Evolutionary conservation across 2,113 vertebrate genomes (phyloP).

Genomic region (Sinocyclocheilus maitianheensis): DNA sequence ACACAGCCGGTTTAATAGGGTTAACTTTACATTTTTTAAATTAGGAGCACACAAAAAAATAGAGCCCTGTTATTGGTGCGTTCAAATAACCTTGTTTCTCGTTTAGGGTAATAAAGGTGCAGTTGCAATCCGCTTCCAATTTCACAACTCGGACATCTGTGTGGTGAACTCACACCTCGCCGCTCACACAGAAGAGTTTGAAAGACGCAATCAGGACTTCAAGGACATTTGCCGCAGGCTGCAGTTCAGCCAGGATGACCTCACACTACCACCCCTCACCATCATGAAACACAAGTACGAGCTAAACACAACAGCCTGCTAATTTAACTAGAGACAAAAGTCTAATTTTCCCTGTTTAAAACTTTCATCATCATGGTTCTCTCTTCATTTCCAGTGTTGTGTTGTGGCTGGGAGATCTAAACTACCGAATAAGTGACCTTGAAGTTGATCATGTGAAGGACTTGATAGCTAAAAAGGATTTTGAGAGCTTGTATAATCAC

Average conservation of each 20-base stretch:
- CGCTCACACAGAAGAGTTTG: constrained; percentile 89
- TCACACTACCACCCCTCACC: constrained; percentile 77
- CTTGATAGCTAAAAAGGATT: constrained; percentile 84
- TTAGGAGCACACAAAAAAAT: neutral
- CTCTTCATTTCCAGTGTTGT: constrained; percentile 73
- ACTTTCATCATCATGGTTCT: neutral
- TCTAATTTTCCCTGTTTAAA: neutral
- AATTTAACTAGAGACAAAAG: neutral
- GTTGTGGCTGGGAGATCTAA: constrained; percentile 95
- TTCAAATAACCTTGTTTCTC: neutral
- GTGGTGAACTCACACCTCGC: constrained; percentile 94
- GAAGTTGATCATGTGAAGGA: constrained; percentile 89
- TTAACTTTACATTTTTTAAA: too few species aligned
- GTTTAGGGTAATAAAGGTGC: constrained; percentile 95
- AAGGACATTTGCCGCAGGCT: constrained; percentile 92
- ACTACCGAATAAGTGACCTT: constrained; percentile 92
- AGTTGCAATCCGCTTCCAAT: constrained; percentile 89
- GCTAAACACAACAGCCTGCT: neutral
- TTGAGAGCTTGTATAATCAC: constrained; percentile 78
- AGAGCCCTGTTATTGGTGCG: neutral
- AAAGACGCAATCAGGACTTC: constrained; percentile 94
- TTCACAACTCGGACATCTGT: constrained; percentile 92
- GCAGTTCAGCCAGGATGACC: constrained; percentile 82
- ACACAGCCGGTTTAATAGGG: too few species aligned
- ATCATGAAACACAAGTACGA: constrained; percentile 89